phyloP scores from a whole-genome alignment of 2,888 invertebrate species.

The Agrilus biguttatus region DNA sequence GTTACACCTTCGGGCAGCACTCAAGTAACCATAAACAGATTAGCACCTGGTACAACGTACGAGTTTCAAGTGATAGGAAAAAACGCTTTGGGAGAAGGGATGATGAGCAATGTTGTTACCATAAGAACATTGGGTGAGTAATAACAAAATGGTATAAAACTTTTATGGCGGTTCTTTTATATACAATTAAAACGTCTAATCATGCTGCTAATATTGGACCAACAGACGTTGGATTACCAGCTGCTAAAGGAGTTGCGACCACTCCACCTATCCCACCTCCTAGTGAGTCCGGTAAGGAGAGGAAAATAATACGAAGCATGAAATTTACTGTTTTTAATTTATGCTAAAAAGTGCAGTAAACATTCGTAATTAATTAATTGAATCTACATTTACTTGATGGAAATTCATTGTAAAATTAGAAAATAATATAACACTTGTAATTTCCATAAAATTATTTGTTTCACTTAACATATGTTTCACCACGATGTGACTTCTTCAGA shows the following conservation, averaged over 20 bases:
- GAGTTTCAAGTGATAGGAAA: conserved; percentile 94
- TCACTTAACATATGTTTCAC: too few species aligned
- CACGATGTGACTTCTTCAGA: too few species aligned
- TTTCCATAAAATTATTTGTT: too few species aligned
- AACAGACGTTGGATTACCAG: conserved; percentile 41
- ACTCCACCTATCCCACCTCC: conserved; percentile 55
- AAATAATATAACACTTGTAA: too few species aligned
- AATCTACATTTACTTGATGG: too few species aligned
- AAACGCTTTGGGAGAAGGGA: conserved; percentile 87
- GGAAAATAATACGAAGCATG: not conserved
- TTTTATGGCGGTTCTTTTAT: not conserved
- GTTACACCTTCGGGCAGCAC: conserved; percentile 88
- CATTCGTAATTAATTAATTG: too few species aligned
- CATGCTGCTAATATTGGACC: conserved; percentile 2
- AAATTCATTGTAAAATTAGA: too few species aligned
- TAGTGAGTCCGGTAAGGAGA: conserved; percentile 53
- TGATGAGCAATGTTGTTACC: conserved; percentile 87
- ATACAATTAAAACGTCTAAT: too few species aligned
- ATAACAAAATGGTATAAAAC: not conserved
- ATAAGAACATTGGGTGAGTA: conserved; percentile 76
- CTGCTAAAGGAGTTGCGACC: conserved; percentile 46
- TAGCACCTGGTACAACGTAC: conserved; percentile 81
- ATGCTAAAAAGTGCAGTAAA: too few species aligned
- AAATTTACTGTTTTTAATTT: too few species aligned
- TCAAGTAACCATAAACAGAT: conserved; percentile 75